Base-by-base conservation (phyloP, 2,113 vertebrate species). In the Neotoma lepida region DNA sequence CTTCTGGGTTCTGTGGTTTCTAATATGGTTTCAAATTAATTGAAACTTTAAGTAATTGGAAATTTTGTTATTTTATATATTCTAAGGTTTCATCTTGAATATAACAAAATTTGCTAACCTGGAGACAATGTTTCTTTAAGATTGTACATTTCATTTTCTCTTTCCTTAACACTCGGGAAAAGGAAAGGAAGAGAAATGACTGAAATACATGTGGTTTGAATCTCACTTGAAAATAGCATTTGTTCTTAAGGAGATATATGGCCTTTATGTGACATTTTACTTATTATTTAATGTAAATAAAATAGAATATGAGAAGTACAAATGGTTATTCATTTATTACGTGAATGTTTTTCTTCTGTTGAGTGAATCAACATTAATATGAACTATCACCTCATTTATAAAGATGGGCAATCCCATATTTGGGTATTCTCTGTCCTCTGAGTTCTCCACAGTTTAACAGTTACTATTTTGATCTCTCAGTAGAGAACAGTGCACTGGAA, bases 401-500 rank as follows among this genome's bases (percentile, higher is more conserved):
- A 81, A 77, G 54, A 22, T 73, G 4, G 12, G 0, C 24, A 39
- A 35, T 41, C 28, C 41, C 88, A 46, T 17, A 49, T 86, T 94
- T 85, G n/a, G 90, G 86, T 91, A 41, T 9, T 39, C 24, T 30
- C 1, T 78, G 76, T 89, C 12, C 49, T 92, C 51, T 90, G 4
- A 96, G 80, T 97, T 96, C 49, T 93, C 91, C 26, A 39, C 49
- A 93, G 96, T 96, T 86, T 98, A 90, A 97, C 95, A 66, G 22
- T 81, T 82, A 2, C 26, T 94, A 0, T 96, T 97, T 92, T 94
- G 49, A 58, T 49, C 92, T 70, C 88, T 95, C 95, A 98, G 81
- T 96, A 99, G 98, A 96, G 98, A 98, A 78, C 98, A 94, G 63
- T 95, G 97, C 54, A 95, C 96, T n/a, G 98, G 98, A 84, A 98